Percentiles rank a stretch among this genome's conserved stretches.
Conservation (phyloP, 2,888 invertebrate genomes). For the Lysandra coridon region DNA sequence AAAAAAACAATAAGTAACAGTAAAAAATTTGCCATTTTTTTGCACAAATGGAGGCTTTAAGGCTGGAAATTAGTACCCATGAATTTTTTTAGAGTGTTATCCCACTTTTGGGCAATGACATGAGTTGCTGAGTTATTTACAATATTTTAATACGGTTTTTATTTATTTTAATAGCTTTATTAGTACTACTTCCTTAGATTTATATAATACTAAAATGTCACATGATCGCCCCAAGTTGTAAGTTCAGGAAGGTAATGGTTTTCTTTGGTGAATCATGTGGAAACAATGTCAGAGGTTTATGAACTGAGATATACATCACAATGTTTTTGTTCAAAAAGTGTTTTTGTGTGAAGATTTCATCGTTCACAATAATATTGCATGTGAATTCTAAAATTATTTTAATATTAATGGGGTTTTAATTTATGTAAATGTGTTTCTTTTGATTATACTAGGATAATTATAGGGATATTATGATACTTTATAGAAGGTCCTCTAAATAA, state of each 20-base stretch:
- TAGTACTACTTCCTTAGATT: too few species aligned
- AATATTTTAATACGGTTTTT: too few species aligned
- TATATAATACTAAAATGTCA: background rate
- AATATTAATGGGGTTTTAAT: background rate
- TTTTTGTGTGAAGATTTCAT: background rate
- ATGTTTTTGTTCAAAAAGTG: constrained; percentile 1
- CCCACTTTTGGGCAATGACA: too few species aligned
- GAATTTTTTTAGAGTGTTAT: too few species aligned
- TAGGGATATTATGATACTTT: background rate
- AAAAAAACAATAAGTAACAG: too few species aligned
- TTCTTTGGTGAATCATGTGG: constrained; percentile 1
- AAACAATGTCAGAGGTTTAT: constrained; percentile 27
- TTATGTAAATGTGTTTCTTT: background rate
- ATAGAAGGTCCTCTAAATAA: too few species aligned
- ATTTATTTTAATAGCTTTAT: too few species aligned
- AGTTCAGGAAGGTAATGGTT: constrained; percentile 15
- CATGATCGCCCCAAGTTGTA: background rate
- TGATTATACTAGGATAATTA: background rate
- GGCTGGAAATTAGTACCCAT: too few species aligned
- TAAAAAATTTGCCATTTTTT: too few species aligned
- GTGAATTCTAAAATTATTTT: background rate
- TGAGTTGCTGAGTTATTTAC: too few species aligned
- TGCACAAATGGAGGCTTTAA: too few species aligned
- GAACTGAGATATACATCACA: constrained; percentile 5
- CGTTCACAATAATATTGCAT: background rate